These are phyloP conservation scores for Palythoa grandis DNA, from an alignment of 92 coral and sea anemone species.

Conservation along the genomic window DNA sequence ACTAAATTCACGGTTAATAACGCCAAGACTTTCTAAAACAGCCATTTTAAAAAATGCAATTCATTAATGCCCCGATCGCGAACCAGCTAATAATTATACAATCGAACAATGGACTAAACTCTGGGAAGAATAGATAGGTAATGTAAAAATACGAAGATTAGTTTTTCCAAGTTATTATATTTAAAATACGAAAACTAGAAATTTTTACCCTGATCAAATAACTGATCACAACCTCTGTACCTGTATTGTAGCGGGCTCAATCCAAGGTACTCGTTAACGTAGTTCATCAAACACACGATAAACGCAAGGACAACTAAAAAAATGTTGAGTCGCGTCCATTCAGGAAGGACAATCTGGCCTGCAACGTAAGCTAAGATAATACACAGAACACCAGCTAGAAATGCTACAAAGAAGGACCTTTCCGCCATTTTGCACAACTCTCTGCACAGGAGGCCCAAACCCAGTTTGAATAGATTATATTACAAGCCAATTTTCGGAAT, in stretches of 20 bases:
- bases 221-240: too few species aligned
- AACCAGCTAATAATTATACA: too few species aligned
- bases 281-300: constrained; percentile 53
- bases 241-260: constrained; percentile 69
- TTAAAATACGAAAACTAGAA: background rate
- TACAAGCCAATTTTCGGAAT: too few species aligned
- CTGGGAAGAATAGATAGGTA: too few species aligned
- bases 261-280: constrained; percentile 75
- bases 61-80: too few species aligned
- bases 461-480: too few species aligned
- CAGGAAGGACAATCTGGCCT: constrained; percentile 56
- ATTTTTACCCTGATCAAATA: too few species aligned
- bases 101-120: too few species aligned
- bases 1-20: too few species aligned
- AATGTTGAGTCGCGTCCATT: constrained; percentile 59
- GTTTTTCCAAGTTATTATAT: background rate
- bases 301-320: constrained; percentile 53
- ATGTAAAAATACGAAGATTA: background rate
- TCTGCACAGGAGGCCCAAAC: too few species aligned
- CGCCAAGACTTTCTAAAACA: too few species aligned
- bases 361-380: constrained; percentile 31
- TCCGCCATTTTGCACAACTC: constrained; percentile 53
- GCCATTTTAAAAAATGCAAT: too few species aligned
- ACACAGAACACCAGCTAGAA: constrained; percentile 54
- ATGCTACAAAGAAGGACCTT: constrained; percentile 74